A percentile compares a stretch with the other conserved stretches of the same genome.
Evolutionary conservation across 1,140 invertebrate genomes (phyloP).

Genomic region (Hetaerina americana): DNA sequence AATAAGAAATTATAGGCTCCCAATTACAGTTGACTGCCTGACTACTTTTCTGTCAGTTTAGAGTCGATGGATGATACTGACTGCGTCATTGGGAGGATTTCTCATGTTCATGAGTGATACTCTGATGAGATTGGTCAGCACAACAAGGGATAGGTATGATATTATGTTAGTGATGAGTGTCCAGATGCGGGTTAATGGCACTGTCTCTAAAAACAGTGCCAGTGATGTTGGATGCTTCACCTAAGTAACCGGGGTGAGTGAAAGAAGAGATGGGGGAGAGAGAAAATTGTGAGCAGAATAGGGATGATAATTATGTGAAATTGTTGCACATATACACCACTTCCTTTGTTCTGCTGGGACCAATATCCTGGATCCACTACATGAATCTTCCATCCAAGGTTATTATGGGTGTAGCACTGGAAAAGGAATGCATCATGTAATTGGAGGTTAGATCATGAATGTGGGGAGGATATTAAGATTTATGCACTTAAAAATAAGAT

Average conservation of each 20-base stretch:
- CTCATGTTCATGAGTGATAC: not conserved
- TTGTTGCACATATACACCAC: not conserved
- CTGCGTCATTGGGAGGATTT: no score
- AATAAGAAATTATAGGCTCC: not conserved
- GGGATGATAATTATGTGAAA: not conserved
- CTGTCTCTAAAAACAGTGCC: not conserved
- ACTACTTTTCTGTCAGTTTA: no score
- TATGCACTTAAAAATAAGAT: no score
- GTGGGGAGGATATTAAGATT: no score
- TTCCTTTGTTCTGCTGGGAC: not conserved
- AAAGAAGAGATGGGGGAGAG: not conserved
- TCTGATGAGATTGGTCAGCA: not conserved
- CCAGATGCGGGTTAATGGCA: not conserved
- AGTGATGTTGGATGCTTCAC: not conserved
- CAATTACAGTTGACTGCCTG: not conserved
- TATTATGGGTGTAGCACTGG: conserved; percentile 82
- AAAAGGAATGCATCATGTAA: no score
- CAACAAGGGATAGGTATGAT: not conserved
- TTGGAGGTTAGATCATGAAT: no score
- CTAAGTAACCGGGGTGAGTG: not conserved
- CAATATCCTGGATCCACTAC: conserved; percentile 54
- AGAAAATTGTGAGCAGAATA: not conserved
- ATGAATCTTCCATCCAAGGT: conserved; percentile 87
- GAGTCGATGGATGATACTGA: no score
- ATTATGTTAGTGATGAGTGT: not conserved